Conservation (phyloP, 2,113 vertebrate genomes). For the Himantopus leucocephalus region DNA sequence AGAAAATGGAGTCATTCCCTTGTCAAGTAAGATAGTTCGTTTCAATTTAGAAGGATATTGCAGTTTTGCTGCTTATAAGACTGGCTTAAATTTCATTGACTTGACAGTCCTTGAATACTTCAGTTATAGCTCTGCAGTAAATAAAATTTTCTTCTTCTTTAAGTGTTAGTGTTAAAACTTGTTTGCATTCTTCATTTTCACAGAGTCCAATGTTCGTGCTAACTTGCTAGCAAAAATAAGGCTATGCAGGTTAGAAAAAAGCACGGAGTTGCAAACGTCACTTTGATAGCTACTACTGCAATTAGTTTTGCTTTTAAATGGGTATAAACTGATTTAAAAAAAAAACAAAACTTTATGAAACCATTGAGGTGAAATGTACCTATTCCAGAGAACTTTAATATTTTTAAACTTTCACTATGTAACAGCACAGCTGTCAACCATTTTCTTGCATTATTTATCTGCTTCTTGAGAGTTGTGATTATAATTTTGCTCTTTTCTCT, state of each 20-base stretch:
- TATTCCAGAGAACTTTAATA: neutral
- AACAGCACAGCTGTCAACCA: constrained; percentile 1
- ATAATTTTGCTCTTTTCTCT: constrained; percentile 55
- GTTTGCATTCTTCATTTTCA: neutral
- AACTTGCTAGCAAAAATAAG: neutral
- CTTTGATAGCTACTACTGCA: neutral
- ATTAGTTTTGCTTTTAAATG: neutral
- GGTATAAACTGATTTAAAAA: neutral
- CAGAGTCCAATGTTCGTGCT: neutral
- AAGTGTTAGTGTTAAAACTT: neutral
- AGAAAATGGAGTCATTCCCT: neutral
- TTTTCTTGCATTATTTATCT: constrained; percentile 40
- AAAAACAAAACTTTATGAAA: neutral
- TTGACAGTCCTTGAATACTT: neutral
- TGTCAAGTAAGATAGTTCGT: neutral
- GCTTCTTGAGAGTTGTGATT: constrained; percentile 46
- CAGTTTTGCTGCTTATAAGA: neutral
- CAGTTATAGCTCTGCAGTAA: neutral
- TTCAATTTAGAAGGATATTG: neutral
- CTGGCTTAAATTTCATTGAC: neutral
- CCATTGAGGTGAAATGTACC: neutral
- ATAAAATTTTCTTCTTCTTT: neutral
- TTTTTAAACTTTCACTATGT: neutral
- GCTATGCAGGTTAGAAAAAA: neutral
- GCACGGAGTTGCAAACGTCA: neutral